Conservation (phyloP, 2,888 invertebrate species). For the Camponotus fellah region DNA sequence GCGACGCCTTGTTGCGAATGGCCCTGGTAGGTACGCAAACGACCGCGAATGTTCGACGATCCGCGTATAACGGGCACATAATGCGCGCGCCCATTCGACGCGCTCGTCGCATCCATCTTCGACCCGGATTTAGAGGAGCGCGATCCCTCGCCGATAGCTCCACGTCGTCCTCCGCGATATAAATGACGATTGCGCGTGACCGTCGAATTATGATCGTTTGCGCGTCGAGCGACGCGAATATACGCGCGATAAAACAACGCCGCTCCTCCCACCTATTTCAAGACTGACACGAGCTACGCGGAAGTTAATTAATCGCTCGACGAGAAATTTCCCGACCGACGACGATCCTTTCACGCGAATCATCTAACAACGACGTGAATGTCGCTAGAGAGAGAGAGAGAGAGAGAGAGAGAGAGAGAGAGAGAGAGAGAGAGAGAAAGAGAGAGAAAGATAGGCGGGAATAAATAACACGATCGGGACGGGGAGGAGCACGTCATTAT, state of each 20-base stretch:
- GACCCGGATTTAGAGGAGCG: constrained; percentile 37
- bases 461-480: constrained; percentile 68
- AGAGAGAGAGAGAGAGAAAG: not conserved
- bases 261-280: not conserved
- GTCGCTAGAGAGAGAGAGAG: not conserved
- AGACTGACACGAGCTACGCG: constrained; percentile 10
- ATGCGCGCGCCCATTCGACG: constrained; percentile 61
- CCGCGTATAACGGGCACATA: constrained; percentile 61
- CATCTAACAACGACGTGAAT: not conserved
- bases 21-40: constrained; percentile 57
- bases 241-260: constrained; percentile 25
- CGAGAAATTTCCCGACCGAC: constrained; percentile 4
- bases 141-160: constrained; percentile 1
- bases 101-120: constrained; percentile 52
- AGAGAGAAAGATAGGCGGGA: constrained; percentile 25
- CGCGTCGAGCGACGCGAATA: constrained; percentile 18
- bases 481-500: constrained; percentile 74
- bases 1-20: constrained; percentile 73
- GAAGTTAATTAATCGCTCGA: constrained; percentile 40
- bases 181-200: constrained; percentile 18
- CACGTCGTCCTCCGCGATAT: not conserved
- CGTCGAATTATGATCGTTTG: constrained; percentile 28
- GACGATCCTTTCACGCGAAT: constrained; percentile 7
- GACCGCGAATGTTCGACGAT: constrained; percentile 63
- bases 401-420: not conserved